Base-by-base conservation (phyloP, 2,888 invertebrate species). In the Augochlorella aurata region DNA sequence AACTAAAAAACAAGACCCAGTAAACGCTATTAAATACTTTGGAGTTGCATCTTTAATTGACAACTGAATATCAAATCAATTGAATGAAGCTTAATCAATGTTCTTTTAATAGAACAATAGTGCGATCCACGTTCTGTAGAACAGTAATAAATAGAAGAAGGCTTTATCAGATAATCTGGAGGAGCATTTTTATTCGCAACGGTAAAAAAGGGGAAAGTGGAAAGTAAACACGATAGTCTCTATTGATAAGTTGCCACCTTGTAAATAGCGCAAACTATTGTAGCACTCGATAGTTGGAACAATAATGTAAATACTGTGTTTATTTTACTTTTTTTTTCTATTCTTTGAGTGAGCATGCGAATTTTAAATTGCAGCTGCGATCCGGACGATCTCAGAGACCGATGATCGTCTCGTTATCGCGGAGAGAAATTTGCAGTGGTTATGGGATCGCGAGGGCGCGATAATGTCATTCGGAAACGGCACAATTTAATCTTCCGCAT, bases 341-440 rank as follows among this genome's bases (percentile, higher is more conserved):
- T 29, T 82, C 74, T 76, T 74, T 75, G 77, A 75, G 75, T 44
- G 4, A 74, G 83, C 82, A 83, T 83, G 83, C 77, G 38, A 69
- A 24, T 54, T 75, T 61, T 38, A 68, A 77, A 65, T 63, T 44
- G 24, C 14, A 16, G 12, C 8, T 21, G 16, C 16, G 58, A 16
- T 16, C 58, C 29, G 16, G 24, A 8, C 7, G 8, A 58, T 58
- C 29, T 14, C 24, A 14, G 24, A 24, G 58, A 58, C 16, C 24
- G 24, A 58, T 58, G 58, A 24, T 58, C 24, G 58, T 29, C 24
- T 58, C 61, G 24, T 45, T 77, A 63, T 71, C 21, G 24, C 73
- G 76, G 63, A 44, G 45, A 66, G n/a, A 47, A 74, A 66, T 76
- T 54, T 66, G 74, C 29, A 66, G 77, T 77, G 77, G 73, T 29